These are phyloP conservation scores for Pristionchus maxplancki DNA, from an alignment of 2,888 invertebrate species.

Conservation along the genomic window DNA sequence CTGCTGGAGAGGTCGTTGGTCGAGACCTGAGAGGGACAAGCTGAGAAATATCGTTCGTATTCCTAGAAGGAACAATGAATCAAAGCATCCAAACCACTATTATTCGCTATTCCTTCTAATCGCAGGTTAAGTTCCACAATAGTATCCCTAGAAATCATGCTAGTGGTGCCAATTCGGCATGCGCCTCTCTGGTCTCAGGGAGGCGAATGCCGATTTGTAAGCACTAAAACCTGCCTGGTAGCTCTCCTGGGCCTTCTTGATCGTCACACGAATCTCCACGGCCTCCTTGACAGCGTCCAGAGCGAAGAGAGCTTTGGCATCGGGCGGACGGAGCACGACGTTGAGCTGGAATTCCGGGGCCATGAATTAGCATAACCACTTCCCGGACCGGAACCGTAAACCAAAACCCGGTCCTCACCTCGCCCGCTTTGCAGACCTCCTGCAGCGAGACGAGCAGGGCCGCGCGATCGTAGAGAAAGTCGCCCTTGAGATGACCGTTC, in stretches of 20 bases:
- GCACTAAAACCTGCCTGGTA: slow-evolving; percentile 19
- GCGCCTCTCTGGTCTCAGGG: too few relatives aligned
- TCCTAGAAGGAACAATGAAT: too few relatives aligned
- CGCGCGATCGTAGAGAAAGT: slow-evolving; percentile 30
- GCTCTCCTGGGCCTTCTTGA: slow-evolving; percentile 16
- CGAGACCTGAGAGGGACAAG: slow-evolving; percentile 2
- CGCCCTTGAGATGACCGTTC: not conserved
- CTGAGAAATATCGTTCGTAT: not conserved
- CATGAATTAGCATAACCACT: not conserved
- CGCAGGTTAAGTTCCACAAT: too few relatives aligned
- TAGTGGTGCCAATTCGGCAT: too few relatives aligned
- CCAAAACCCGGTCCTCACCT: not conserved
- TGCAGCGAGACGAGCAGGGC: not conserved
- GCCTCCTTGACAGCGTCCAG: slow-evolving; percentile 1
- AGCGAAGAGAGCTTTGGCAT: slow-evolving; percentile 36
- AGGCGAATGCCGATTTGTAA: too few relatives aligned
- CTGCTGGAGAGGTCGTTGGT: not conserved
- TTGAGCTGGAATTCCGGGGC: not conserved
- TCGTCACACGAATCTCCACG: not conserved
- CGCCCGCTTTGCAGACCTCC: slow-evolving; percentile 28
- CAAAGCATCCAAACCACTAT: too few relatives aligned
- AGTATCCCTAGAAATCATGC: too few relatives aligned
- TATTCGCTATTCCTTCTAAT: too few relatives aligned
- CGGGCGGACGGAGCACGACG: not conserved
- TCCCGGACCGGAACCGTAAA: not conserved